Evolutionary conservation across 2,113 vertebrate genomes (phyloP), one percentile per base, ranked within the genome.

Genomic region (Zosterops hypoxanthus): DNA sequence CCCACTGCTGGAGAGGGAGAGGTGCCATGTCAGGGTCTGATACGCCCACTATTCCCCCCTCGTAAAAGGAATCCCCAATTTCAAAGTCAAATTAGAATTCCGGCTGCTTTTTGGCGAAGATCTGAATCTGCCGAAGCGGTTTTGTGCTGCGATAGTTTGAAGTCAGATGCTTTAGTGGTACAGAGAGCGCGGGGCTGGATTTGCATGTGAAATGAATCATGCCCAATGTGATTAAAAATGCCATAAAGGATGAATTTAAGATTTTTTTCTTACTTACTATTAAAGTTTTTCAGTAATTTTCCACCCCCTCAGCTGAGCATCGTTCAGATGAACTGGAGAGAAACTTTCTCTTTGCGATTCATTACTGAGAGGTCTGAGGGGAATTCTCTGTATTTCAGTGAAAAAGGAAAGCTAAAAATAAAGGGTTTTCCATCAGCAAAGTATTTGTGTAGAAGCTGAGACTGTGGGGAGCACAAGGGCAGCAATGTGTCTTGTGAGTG

Each of bases 131-230:
- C 82, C 5, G 5, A 17, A 82, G 47, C 0, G 7, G 88, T 60
- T 96, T 88, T 84, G 94, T 92, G 88, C 92, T 70, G 86, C 8
- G 33, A 82, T 24, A 53, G 68, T 95, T 97, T 94, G 94, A 92
- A 96, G 95, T 95, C 92, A 75, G 82, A 75, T 23, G 69, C 61
- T 94, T 94, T 19, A n/a, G 86, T 18, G 1, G 64, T 83, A 60
- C 76, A 82, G 92, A 83, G 75, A 93, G 81, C 68, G 33, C 2
- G 12, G 71, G 83, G 78, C 64, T 4, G 70, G 96, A 94, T 97
- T 94, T 97, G 96, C 95, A 95, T 96, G 86, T 92, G 96, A 94
- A 97, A 98, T 87, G 90, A 84, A 81, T 77, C 41, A 53, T 21
- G 83, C 82, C 84, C 73, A 39, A 91, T 46, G 64, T 61, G 95